phyloP scores from a whole-genome alignment of 2,888 invertebrate species.

The Pachliopta kotzebuea region DNA sequence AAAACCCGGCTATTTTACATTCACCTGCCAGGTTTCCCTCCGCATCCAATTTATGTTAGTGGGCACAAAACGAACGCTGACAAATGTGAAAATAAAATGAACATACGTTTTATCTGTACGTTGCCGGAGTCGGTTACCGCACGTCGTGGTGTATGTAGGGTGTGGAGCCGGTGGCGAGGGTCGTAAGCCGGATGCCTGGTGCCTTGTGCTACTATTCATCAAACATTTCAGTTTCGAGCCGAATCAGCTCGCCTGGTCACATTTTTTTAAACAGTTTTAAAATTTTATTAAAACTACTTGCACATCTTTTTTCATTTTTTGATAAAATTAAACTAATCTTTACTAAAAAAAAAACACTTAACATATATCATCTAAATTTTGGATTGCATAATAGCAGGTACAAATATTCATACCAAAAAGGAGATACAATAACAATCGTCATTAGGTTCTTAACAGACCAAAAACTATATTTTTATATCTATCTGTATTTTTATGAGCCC shows the following conservation, averaged over 20 bases:
- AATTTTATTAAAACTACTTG: not conserved
- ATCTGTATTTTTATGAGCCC: too few relatives aligned
- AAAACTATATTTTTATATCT: too few relatives aligned
- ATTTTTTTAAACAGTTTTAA: not conserved
- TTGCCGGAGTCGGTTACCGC: slow-evolving; percentile 63
- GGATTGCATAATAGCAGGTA: too few relatives aligned
- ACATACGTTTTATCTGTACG: slow-evolving; percentile 78
- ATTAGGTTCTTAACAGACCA: too few relatives aligned
- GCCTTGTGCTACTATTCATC: slow-evolving; percentile 14
- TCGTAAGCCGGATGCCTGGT: slow-evolving; percentile 20
- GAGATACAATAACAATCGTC: too few relatives aligned
- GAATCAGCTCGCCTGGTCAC: slow-evolving; percentile 6
- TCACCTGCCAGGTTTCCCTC: slow-evolving; percentile 79
- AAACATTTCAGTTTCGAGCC: slow-evolving; percentile 23
- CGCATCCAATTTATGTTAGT: slow-evolving; percentile 80
- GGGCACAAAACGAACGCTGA: slow-evolving; percentile 80
- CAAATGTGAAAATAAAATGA: slow-evolving; percentile 80
- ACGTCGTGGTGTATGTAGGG: slow-evolving; percentile 42
- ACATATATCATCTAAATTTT: too few relatives aligned
- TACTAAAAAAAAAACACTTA: too few relatives aligned
- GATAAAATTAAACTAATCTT: too few relatives aligned
- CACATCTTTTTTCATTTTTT: too few relatives aligned
- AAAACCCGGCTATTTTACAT: slow-evolving; percentile 79
- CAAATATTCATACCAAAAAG: too few relatives aligned
- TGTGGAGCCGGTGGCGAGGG: slow-evolving; percentile 32